These are phyloP conservation scores for Morpho achilles DNA, from an alignment of 2,888 invertebrate species.

Conservation along the genomic window DNA sequence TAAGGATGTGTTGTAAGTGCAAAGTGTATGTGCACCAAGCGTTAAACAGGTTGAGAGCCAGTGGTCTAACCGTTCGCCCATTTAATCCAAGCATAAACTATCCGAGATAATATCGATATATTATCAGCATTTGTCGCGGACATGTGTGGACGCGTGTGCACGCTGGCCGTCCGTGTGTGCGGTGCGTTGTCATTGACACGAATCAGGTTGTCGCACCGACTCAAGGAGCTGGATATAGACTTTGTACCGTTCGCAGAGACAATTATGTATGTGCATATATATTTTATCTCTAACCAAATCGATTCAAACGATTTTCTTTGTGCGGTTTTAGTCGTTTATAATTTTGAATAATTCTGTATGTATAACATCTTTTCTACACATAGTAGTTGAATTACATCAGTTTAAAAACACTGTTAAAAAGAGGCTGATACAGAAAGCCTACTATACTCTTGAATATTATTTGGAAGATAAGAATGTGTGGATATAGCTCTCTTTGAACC, in stretches of 20 bases:
- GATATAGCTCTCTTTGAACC: no score
- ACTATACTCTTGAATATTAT: no score
- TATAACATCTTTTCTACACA: no score
- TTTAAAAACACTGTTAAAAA: no score
- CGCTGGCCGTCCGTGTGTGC: constrained; percentile 28
- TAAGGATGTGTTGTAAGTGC: not conserved
- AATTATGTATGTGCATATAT: no score
- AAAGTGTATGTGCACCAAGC: not conserved
- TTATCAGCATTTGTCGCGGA: constrained; percentile 10
- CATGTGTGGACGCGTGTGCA: constrained; percentile 21
- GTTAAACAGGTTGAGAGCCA: not conserved
- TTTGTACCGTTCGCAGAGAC: constrained; percentile 17
- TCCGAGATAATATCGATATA: constrained; percentile 22
- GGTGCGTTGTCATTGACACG: constrained; percentile 64
- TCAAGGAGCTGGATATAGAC: constrained; percentile 48
- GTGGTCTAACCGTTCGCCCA: constrained; percentile 6
- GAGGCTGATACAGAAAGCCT: no score
- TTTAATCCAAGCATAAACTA: constrained; percentile 18
- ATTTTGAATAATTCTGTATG: no score
- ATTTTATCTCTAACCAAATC: not conserved
- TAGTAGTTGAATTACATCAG: no score
- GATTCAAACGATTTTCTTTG: not conserved
- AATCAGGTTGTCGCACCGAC: constrained; percentile 61
- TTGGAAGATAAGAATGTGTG: no score
- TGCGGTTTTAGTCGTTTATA: no score